Evolutionary conservation across 2,797 vertebrate species (phyloP).

Genomic region (Bothrops alternatus): DNA sequence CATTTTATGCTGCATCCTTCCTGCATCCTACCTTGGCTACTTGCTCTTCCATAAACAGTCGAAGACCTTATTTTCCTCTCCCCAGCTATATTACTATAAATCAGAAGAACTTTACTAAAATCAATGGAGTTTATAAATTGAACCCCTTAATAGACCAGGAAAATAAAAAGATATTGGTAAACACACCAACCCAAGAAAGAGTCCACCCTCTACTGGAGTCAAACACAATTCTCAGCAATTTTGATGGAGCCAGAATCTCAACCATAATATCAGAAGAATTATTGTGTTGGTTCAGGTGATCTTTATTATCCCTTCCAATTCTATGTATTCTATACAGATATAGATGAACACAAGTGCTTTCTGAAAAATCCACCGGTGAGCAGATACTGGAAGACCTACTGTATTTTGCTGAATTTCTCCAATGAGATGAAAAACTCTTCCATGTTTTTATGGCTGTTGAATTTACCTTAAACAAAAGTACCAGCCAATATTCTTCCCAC

Average conservation of each 20-base stretch:
- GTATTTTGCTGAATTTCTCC: neutral
- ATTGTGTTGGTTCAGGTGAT: neutral
- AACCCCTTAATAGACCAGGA: neutral
- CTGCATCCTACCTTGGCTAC: neutral
- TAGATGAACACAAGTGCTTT: neutral
- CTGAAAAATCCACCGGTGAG: neutral
- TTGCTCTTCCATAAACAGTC: neutral
- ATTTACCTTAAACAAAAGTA: neutral
- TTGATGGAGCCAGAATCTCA: neutral
- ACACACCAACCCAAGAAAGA: neutral
- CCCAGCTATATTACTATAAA: neutral
- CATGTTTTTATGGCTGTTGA: neutral
- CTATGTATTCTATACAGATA: neutral
- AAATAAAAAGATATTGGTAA: conserved; percentile 25
- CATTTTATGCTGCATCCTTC: neutral
- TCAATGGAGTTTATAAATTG: neutral
- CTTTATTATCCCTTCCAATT: neutral
- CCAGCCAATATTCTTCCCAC: too few relatives aligned
- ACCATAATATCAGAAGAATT: neutral
- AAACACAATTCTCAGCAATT: neutral
- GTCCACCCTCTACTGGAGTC: neutral
- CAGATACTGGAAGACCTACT: neutral
- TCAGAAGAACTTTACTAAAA: neutral
- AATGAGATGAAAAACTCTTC: neutral
- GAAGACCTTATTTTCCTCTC: neutral